Evolutionary conservation across 2,888 invertebrate genomes (phyloP).

Genomic region (Drosophila sordidapex): DNA sequence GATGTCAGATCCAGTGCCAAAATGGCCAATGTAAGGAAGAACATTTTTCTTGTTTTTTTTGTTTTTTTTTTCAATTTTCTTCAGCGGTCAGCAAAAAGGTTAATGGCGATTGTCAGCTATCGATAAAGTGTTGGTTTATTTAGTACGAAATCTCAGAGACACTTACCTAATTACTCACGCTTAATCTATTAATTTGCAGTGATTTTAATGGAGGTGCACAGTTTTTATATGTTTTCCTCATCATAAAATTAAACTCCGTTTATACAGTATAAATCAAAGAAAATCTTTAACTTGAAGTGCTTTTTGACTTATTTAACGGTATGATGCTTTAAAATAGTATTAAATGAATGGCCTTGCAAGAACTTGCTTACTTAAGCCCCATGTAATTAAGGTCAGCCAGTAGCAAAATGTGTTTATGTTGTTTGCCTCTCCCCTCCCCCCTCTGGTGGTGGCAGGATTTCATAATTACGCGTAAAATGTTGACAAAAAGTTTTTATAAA

Average conservation of each 20-base stretch:
- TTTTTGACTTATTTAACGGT: neutral
- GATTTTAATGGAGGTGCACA: neutral
- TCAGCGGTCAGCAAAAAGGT: neutral
- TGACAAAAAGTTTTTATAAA: constrained; percentile 50
- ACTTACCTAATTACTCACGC: neutral
- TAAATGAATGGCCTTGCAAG: constrained; percentile 22
- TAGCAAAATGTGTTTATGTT: constrained; percentile 33
- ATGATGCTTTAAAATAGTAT: constrained; percentile 8
- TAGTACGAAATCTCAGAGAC: neutral
- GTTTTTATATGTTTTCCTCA: neutral
- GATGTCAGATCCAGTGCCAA: constrained; percentile 16
- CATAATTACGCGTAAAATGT: constrained; percentile 44
- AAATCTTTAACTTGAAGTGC: neutral
- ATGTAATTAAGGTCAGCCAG: constrained; percentile 63
- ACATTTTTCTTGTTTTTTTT: neutral
- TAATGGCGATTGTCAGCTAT: neutral
- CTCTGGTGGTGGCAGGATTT: neutral
- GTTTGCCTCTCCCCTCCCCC: neutral
- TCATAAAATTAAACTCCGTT: neutral
- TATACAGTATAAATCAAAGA: neutral
- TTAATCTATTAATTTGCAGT: neutral
- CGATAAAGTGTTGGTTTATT: constrained; percentile 4
- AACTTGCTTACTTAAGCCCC: constrained; percentile 11
- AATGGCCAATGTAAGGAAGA: constrained; percentile 11
- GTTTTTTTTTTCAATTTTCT: neutral